phyloP scores from a whole-genome alignment of 1,140 invertebrate species.

The Pissodes strobi region DNA sequence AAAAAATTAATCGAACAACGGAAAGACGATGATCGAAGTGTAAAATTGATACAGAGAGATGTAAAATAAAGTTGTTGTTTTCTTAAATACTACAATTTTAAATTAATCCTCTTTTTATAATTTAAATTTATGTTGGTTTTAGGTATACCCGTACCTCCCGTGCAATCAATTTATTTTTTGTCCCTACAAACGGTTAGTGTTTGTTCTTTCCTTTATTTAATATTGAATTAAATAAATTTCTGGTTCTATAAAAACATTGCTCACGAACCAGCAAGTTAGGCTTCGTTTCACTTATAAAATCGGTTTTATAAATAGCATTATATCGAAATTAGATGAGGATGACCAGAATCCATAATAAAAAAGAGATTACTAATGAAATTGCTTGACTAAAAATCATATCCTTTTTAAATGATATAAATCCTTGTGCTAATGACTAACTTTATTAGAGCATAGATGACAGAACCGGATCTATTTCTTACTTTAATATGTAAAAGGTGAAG shows the following conservation, averaged over 20 bases:
- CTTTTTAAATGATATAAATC: too few species aligned
- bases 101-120: constrained; percentile 37
- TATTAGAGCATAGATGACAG: too few species aligned
- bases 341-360: too few species aligned
- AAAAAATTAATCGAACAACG: constrained; percentile 19
- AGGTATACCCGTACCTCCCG: constrained; percentile 14
- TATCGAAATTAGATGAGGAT: constrained; percentile 38
- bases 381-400: too few species aligned
- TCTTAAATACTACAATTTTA: constrained; percentile 36
- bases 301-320: constrained; percentile 44
- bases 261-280: constrained; percentile 35
- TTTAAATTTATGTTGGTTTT: constrained; percentile 37
- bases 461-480: too few species aligned
- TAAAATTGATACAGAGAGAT: constrained; percentile 21
- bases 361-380: too few species aligned
- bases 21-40: constrained; percentile 24
- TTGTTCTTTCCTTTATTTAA: constrained; percentile 27
- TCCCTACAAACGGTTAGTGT: constrained; percentile 29
- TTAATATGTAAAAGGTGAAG: too few species aligned
- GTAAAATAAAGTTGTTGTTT: constrained; percentile 34
- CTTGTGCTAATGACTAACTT: too few species aligned
- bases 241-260: constrained; percentile 31
- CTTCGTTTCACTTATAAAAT: constrained; percentile 45
- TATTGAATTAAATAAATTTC: constrained; percentile 42
- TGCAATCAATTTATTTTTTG: constrained; percentile 41